These are phyloP conservation scores for Enteromius unitaeniatus DNA, from an alignment of 2,797 vertebrate genomes.

Conservation along the genomic window DNA sequence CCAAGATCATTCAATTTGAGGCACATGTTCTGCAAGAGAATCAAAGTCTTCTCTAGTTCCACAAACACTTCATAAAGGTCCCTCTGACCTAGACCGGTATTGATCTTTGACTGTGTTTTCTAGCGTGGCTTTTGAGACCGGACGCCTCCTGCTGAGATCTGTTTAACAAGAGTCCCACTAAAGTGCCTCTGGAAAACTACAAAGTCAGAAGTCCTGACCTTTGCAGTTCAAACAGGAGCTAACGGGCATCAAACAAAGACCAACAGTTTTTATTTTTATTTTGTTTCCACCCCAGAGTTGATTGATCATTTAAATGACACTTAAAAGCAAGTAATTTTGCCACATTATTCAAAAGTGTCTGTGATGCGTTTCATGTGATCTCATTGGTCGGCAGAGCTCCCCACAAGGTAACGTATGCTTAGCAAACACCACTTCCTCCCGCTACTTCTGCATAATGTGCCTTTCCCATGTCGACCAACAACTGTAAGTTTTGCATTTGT, in stretches of 20 bases:
- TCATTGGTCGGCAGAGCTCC: slow-evolving; percentile 62
- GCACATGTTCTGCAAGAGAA: neutral
- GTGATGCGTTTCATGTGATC: neutral
- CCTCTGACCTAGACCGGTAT: slow-evolving; percentile 44
- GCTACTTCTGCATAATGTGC: slow-evolving; percentile 69
- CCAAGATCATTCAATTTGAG: neutral
- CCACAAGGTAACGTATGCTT: slow-evolving; percentile 55
- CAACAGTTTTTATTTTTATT: neutral
- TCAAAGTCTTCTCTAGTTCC: slow-evolving; percentile 31
- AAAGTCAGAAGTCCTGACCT: slow-evolving; percentile 38
- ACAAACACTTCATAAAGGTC: slow-evolving; percentile 47
- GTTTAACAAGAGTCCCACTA: slow-evolving; percentile 48
- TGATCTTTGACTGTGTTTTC: slow-evolving; percentile 50
- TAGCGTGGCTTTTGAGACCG: slow-evolving; percentile 28
- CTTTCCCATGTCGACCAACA: slow-evolving; percentile 73
- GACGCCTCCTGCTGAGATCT: slow-evolving; percentile 39
- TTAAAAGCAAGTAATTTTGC: neutral
- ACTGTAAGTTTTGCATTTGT: slow-evolving; percentile 64
- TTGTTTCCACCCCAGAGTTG: neutral
- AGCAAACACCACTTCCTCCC: slow-evolving; percentile 76
- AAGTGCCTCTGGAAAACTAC: slow-evolving; percentile 22
- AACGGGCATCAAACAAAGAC: slow-evolving; percentile 10
- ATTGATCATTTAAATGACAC: neutral
- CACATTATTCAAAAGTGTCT: slow-evolving; percentile 42
- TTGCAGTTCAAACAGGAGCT: slow-evolving; percentile 28